Base-by-base conservation (phyloP, 1,140 invertebrate genomes). In the Hyphantria cunea region DNA sequence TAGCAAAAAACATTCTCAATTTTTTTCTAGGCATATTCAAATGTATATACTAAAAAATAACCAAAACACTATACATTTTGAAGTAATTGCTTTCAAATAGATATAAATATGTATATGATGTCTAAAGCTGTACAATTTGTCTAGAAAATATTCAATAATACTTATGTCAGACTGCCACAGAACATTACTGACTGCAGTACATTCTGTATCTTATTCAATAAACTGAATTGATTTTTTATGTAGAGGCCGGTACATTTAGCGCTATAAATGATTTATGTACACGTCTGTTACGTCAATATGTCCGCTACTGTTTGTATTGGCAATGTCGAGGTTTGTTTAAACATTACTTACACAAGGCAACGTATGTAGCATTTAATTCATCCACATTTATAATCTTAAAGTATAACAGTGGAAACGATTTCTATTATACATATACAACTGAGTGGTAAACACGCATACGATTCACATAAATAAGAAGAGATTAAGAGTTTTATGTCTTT, bases 211-310 rank as follows among this genome's bases (percentile, higher is more conserved):
- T 11, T 10, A 37, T 12, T 44, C 6, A 12, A 13, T 51, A 51
- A 31, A 51, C 11, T 37, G 7, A 37, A 37, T 37, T 37, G 34
- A 37, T 37, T 37, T 37, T 13, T 44, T 25, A 15, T 44, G 42
- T 44, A 15, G 42, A 13, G n/a, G n/a, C 42, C 12, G 14, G 5
- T 44, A 2, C 42, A 0, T 12, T 44, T 44, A 25, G 13, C 31
- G 15, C 17, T 53, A 17, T 54, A 53, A 41, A 63, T 63, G 51
- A 63, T 63, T 63, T 63, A 63, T 63, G 13, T 10, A 54, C 34
- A 42, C 48, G 34, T 37, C 45, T 39, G 51, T 54, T 49, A 33
- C 52, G 60, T 63, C 60, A 63, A 54, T 51, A 34, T 61, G 33
- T 32, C 41, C 39, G 39, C 15, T 31, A 31, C 25, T 50, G 54